Conservation (phyloP, 2,797 vertebrate genomes). For the Galagoides demidoff region DNA sequence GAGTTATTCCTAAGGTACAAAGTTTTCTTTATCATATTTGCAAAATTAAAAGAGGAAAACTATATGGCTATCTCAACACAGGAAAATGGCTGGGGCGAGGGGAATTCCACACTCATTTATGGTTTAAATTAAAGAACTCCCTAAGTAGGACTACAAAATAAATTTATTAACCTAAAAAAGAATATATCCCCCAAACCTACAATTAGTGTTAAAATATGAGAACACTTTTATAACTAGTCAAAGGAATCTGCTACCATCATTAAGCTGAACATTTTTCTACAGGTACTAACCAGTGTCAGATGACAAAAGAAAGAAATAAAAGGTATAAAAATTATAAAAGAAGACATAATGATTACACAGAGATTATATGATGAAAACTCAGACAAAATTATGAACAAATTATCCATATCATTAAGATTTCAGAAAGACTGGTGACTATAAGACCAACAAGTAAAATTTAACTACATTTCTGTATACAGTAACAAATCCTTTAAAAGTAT, state of each 20-base stretch:
- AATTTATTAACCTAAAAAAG: neutral
- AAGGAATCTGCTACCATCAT: neutral
- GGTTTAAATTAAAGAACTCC: neutral
- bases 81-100: neutral
- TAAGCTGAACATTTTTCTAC: neutral
- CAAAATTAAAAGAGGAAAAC: neutral
- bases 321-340: neutral
- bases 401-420: neutral
- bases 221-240: neutral
- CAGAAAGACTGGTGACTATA: neutral
- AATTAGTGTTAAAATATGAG: neutral
- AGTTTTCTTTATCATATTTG: neutral
- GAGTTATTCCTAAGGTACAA: neutral
- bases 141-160: neutral
- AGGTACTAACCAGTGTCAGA: neutral
- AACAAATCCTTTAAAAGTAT: neutral
- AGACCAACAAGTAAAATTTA: neutral
- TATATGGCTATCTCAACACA: neutral
- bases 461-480: neutral
- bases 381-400: neutral
- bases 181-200: neutral
- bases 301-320: neutral
- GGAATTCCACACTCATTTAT: neutral
- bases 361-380: neutral
- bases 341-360: neutral